Conservation (phyloP, 1,140 invertebrate species). For the Drosophila ananassae region DNA sequence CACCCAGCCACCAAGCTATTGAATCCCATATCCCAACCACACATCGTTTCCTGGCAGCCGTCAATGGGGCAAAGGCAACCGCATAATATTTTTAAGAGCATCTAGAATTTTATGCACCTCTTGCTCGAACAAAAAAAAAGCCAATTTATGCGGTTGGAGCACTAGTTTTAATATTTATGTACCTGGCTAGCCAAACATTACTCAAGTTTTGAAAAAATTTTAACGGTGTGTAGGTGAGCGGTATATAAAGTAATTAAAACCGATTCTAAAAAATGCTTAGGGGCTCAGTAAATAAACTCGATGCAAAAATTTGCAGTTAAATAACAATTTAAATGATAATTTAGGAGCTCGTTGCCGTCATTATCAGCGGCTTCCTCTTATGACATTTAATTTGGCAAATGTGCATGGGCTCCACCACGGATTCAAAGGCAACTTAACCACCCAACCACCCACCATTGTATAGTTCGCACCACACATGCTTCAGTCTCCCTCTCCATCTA, state of each 20-base stretch:
- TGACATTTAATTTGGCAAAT: conserved; percentile 59
- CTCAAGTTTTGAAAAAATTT: conserved; percentile 72
- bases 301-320: background rate
- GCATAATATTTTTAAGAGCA: conserved; percentile 69
- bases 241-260: conserved; percentile 54
- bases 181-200: conserved; percentile 38
- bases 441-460: conserved; percentile 24
- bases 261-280: background rate
- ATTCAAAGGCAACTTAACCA: conserved; percentile 3
- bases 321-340: conserved; percentile 18
- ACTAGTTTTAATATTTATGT: conserved; percentile 27
- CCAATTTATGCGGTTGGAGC: conserved; percentile 57
- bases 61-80: conserved; percentile 20
- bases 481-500: background rate
- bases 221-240: conserved; percentile 17
- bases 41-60: conserved; percentile 15
- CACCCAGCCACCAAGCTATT: conserved; percentile 7
- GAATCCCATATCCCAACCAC: conserved; percentile 13
- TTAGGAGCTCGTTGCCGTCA: conserved; percentile 4
- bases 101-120: conserved; percentile 71
- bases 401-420: conserved; percentile 14
- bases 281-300: background rate
- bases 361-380: conserved; percentile 19
- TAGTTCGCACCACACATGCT: conserved; percentile 31
- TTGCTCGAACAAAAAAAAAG: conserved; percentile 33